phyloP scores from a whole-genome alignment of 2,113 vertebrate genomes.

The Oryzias javanicus region DNA sequence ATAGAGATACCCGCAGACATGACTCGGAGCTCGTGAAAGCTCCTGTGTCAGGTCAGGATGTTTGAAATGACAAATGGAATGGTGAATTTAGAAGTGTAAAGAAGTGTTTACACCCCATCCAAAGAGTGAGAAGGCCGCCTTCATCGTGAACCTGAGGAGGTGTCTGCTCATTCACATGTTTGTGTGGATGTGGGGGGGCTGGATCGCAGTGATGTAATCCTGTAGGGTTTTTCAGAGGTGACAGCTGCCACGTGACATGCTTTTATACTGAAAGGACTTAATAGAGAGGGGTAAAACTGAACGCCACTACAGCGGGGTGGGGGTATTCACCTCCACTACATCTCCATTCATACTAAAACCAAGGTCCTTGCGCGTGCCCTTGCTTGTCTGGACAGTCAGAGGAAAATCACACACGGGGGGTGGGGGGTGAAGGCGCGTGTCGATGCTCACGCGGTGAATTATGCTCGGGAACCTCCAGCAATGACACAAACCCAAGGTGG shows the following conservation, averaged over 20 bases:
- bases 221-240: conserved; percentile 31
- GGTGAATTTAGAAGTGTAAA: too few relatives aligned
- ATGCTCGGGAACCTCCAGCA: conserved; percentile 10
- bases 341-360: conserved; percentile 12
- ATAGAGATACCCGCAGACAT: too few relatives aligned
- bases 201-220: conserved; percentile 51
- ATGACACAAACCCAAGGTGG: conserved; percentile 2
- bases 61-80: too few relatives aligned
- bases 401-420: not conserved
- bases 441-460: not conserved
- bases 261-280: conserved; percentile 2
- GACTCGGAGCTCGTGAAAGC: too few relatives aligned
- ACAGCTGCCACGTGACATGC: conserved; percentile 30
- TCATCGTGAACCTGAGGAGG: not conserved
- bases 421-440: not conserved
- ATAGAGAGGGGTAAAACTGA: not conserved
- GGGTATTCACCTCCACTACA: too few relatives aligned
- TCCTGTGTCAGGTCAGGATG: too few relatives aligned
- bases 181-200: conserved; percentile 16
- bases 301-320: too few relatives aligned
- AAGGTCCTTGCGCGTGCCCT: conserved; percentile 52
- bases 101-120: too few relatives aligned
- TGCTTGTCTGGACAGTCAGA: conserved; percentile 9
- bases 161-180: too few relatives aligned
- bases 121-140: too few relatives aligned